Evolutionary conservation across 2,888 invertebrate species (phyloP).

Genomic region (Oxytorus armatus): DNA sequence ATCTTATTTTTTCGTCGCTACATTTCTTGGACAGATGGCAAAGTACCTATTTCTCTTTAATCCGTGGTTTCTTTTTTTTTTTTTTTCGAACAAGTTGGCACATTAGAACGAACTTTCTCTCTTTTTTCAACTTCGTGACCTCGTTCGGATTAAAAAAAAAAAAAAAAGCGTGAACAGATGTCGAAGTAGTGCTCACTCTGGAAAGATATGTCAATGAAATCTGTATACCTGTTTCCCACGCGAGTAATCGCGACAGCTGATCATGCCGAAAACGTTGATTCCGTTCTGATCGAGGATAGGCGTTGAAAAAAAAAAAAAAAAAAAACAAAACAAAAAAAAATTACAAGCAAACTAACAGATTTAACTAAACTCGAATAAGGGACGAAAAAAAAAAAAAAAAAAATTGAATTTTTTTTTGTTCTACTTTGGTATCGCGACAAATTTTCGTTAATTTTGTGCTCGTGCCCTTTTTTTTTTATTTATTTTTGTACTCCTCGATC

Average conservation of each 20-base stretch:
- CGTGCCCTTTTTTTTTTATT: too few relatives aligned
- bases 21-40: slow-evolving; percentile 62
- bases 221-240: slow-evolving; percentile 75
- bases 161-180: slow-evolving; percentile 69
- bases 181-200: slow-evolving; percentile 78
- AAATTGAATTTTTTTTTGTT: slow-evolving; percentile 51
- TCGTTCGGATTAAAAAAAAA: slow-evolving; percentile 40
- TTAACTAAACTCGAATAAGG: too few relatives aligned
- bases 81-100: slow-evolving; percentile 81
- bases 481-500: too few relatives aligned
- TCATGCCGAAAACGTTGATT: slow-evolving; percentile 57
- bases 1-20: slow-evolving; percentile 66
- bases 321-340: slow-evolving; percentile 12
- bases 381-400: neutral
- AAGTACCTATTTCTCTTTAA: slow-evolving; percentile 58
- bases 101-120: slow-evolving; percentile 79
- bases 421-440: slow-evolving; percentile 81
- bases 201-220: slow-evolving; percentile 81
- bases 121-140: slow-evolving; percentile 64
- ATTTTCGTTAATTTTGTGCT: slow-evolving; percentile 35
- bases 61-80: too few relatives aligned
- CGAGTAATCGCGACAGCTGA: slow-evolving; percentile 72
- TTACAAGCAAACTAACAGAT: too few relatives aligned
- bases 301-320: slow-evolving; percentile 11
- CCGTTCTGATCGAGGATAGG: slow-evolving; percentile 21